Evolutionary conservation across 2,888 invertebrate species (phyloP), one percentile per base, ranked within the genome.

Genomic region (Brenthis ino): DNA sequence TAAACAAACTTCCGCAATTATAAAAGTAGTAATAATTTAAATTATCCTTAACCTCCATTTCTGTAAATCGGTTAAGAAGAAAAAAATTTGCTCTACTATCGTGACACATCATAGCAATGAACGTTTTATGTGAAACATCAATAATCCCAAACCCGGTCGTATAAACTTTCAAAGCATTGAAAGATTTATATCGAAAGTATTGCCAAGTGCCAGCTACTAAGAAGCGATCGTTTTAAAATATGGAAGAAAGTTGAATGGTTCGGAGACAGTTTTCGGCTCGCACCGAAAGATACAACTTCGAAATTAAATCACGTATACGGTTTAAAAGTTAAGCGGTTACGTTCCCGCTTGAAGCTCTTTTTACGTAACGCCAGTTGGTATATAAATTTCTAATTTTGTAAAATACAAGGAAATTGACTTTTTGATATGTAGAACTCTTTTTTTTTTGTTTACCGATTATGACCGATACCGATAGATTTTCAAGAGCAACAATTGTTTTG

Each of bases 281-380:
- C 81, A 79, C 75, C 78, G 79, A 80, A 53, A 86, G 85, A 88
- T 85, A 86, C 85, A 89, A 89, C 88, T 89, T 87, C 83, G 81
- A 88, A 91, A 92, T 92, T 91, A 91, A 91, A 91, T 91, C 92
- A 91, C 91, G 92, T 91, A 91, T 88, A 87, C 86, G 86, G 88
- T 90, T 91, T 90, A 90, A 91, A 92, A 91, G 89, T 92, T 91
- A 91, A 91, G 89, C 88, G 88, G 87, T 90, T 87, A 86, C 87
- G 84, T 87, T 87, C 83, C 84, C 81, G 84, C 85, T 87, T 79
- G 81, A 82, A 86, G 85, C 87, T 82, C 85, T 90, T 89, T 89
- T 90, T 89, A 86, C 85, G 82, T 86, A 84, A 43, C 37, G 37
- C 37, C 83, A 83, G 79, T 77, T 78, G 80, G 82, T 84, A 88